A percentile compares a stretch with the other conserved stretches of the same genome.
phyloP scores from a whole-genome alignment of 1,140 invertebrate genomes.

The Lordiphosa clarofinis region DNA sequence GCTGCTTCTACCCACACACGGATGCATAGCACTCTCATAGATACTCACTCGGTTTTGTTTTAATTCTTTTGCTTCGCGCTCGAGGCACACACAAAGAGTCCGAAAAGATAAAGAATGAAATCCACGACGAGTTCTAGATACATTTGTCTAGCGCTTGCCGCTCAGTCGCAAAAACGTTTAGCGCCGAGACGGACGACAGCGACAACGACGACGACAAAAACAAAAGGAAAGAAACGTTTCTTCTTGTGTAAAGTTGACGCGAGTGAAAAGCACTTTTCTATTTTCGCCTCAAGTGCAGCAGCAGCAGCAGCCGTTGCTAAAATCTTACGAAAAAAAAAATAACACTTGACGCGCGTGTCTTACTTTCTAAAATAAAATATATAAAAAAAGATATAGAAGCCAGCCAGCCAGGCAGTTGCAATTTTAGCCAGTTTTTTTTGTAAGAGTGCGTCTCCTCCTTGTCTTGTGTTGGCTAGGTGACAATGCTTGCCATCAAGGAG shows the following conservation, averaged over 20 bases:
- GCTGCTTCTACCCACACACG: constrained; percentile 52
- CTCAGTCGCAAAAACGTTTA: constrained; percentile 74
- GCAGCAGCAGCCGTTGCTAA: no score
- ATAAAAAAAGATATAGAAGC: constrained; percentile 27
- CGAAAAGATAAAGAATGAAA: constrained; percentile 68
- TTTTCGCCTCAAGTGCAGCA: constrained; percentile 77
- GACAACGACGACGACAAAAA: constrained; percentile 22
- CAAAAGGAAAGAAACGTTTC: constrained; percentile 19
- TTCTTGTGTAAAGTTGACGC: constrained; percentile 60
- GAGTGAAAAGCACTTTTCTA: constrained; percentile 71
- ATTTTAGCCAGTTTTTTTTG: no score
- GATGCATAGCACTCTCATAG: constrained; percentile 27
- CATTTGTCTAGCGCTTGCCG: constrained; percentile 62
- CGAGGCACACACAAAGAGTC: constrained; percentile 16
- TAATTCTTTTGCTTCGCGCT: constrained; percentile 71
- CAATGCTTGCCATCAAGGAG: constrained; percentile 76
- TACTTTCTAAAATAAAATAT: constrained; percentile 68
- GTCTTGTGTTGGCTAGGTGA: constrained; percentile 1
- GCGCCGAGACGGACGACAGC: constrained; percentile 58
- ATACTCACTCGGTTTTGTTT: constrained; percentile 54
- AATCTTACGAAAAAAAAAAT: constrained; percentile 14
- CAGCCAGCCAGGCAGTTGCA: constrained; percentile 12
- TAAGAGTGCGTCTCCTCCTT: background rate
- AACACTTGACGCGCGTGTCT: constrained; percentile 61
- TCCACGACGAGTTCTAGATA: constrained; percentile 69